Evolutionary conservation across 2,797 vertebrate genomes (phyloP).

Genomic region (Oreochromis grahami): DNA sequence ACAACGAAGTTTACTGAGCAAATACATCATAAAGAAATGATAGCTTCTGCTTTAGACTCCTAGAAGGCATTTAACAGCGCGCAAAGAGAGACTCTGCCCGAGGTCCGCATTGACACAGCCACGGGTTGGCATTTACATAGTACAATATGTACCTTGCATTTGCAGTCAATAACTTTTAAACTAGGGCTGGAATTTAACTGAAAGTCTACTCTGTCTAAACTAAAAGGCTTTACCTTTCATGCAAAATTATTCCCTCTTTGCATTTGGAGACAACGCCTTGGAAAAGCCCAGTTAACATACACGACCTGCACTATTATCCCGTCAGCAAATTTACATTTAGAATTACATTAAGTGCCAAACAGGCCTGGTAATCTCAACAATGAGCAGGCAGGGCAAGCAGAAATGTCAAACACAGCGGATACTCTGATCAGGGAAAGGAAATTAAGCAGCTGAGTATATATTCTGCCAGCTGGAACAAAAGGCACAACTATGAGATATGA

Average conservation of each 20-base stretch:
- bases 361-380: not conserved
- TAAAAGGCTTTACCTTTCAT: not conserved
- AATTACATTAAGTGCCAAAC: not conserved
- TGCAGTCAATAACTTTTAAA: not conserved
- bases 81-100: conserved; percentile 5
- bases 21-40: not conserved
- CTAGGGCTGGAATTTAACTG: not conserved
- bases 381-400: not conserved
- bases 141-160: not conserved
- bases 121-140: not conserved
- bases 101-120: conserved; percentile 49
- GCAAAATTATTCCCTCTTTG: not conserved
- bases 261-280: conserved; percentile 35
- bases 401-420: not conserved
- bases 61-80: not conserved
- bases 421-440: not conserved
- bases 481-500: not conserved
- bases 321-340: not conserved
- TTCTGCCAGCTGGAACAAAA: not conserved
- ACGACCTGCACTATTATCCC: not conserved
- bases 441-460: not conserved
- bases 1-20: not conserved
- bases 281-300: not conserved
- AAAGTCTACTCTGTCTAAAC: not conserved
- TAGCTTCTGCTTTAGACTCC: not conserved